These are phyloP conservation scores for Lycopodina hypogea DNA, from an alignment of 37 sponge, comb jelly and placozoan genomes.

Conservation along the genomic window DNA sequence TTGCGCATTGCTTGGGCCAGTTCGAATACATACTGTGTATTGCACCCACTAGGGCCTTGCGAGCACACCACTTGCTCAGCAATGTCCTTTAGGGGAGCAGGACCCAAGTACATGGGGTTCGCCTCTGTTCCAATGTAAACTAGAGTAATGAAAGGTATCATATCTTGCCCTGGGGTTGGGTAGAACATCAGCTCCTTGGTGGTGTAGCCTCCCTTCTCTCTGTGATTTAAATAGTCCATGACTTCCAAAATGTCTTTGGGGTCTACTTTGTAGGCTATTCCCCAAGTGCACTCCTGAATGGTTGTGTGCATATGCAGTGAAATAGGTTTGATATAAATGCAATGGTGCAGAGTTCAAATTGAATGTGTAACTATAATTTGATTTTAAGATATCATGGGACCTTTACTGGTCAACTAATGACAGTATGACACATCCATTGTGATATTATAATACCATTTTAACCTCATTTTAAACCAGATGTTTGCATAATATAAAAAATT, in stretches of 20 bases:
- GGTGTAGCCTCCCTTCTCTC: slow-evolving; percentile 85
- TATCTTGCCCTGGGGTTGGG: not conserved
- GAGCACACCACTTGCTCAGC: slow-evolving; percentile 70
- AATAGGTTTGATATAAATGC: not conserved
- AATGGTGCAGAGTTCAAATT: too few relatives aligned
- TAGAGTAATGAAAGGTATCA: slow-evolving; percentile 46
- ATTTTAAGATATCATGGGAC: too few relatives aligned
- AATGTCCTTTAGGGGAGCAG: slow-evolving; percentile 54
- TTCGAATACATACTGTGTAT: slow-evolving; percentile 83
- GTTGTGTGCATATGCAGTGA: too few relatives aligned
- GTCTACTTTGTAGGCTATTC: slow-evolving; percentile 74
- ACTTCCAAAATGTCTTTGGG: slow-evolving; percentile 53
- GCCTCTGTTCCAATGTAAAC: slow-evolving; percentile 81
- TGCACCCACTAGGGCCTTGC: slow-evolving; percentile 79
- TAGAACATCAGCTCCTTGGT: slow-evolving; percentile 64
- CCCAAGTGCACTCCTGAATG: slow-evolving; percentile 71
- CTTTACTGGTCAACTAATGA: too few relatives aligned
- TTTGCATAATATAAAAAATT: too few relatives aligned
- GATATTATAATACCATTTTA: too few relatives aligned
- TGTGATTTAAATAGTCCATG: slow-evolving; percentile 64
- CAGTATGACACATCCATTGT: too few relatives aligned
- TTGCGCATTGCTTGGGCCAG: slow-evolving; percentile 72
- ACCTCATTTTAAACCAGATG: too few relatives aligned
- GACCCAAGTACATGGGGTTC: slow-evolving; percentile 83
- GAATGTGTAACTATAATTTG: too few relatives aligned